These are phyloP conservation scores for Sebastes steindachneri DNA, from an alignment of 2,797 vertebrate species.

Conservation along the genomic window DNA sequence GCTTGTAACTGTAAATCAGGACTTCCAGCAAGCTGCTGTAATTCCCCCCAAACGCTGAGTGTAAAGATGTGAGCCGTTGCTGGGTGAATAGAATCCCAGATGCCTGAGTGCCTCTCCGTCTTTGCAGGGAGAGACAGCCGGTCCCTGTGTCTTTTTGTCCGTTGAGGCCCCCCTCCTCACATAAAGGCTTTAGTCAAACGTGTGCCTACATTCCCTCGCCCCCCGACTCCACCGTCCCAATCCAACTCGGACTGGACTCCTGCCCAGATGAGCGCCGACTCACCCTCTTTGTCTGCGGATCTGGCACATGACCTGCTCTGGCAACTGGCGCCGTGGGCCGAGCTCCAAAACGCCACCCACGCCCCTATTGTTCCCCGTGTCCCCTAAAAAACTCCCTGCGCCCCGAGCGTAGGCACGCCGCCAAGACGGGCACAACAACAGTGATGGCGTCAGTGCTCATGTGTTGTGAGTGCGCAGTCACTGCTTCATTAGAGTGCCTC, in stretches of 20 bases:
- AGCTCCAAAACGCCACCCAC: conserved; percentile 63
- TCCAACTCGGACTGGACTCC: conserved; percentile 53
- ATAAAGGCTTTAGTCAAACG: conserved; percentile 72
- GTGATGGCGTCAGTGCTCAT: conserved; percentile 29
- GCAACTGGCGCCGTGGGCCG: conserved; percentile 51
- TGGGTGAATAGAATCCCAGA: conserved; percentile 65
- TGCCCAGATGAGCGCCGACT: conserved; percentile 62
- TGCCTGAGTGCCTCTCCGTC: conserved; percentile 46
- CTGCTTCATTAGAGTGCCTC: not conserved
- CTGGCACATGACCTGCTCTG: conserved; percentile 64
- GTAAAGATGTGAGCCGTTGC: conserved; percentile 48
- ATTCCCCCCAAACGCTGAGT: conserved; percentile 6
- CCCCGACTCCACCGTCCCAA: conserved; percentile 15
- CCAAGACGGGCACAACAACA: conserved; percentile 52
- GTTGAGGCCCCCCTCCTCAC: conserved; percentile 57
- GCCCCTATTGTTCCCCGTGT: conserved; percentile 59
- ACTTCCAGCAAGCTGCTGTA: conserved; percentile 20
- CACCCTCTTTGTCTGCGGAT: conserved; percentile 65
- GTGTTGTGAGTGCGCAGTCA: conserved; percentile 10
- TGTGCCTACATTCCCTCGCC: conserved; percentile 70
- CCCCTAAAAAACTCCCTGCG: conserved; percentile 39
- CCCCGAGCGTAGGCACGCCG: conserved; percentile 42
- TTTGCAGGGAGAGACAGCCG: conserved; percentile 55
- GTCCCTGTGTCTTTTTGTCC: conserved; percentile 72
- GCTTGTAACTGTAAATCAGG: conserved; percentile 7